Conservation (phyloP, 2,888 invertebrate genomes). For the Axea sp. region DNA sequence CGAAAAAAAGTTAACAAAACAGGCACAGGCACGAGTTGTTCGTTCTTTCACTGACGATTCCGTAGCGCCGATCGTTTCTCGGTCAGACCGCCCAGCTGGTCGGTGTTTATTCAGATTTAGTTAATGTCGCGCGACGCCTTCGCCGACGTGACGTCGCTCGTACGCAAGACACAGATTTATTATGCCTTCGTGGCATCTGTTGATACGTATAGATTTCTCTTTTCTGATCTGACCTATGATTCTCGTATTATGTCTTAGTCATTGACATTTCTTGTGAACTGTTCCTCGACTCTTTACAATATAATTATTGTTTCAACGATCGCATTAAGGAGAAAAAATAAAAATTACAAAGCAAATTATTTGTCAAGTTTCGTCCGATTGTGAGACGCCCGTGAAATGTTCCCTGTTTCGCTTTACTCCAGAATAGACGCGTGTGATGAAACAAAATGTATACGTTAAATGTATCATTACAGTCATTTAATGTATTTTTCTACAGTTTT, state of each 20-base stretch:
- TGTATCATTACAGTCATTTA: too few relatives aligned
- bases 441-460: too few relatives aligned
- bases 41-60: constrained; percentile 16
- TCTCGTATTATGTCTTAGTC: constrained; percentile 43
- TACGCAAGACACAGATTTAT: constrained; percentile 39
- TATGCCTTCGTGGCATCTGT: constrained; percentile 21
- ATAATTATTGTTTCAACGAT: constrained; percentile 44
- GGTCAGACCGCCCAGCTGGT: constrained; percentile 67
- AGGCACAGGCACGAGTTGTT: too few relatives aligned
- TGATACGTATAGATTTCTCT: constrained; percentile 44
- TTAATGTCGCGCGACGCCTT: constrained; percentile 69
- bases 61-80: constrained; percentile 59
- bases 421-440: too few relatives aligned
- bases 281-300: constrained; percentile 46
- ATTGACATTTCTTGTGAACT: constrained; percentile 53
- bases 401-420: too few relatives aligned
- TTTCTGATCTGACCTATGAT: constrained; percentile 50
- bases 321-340: too few relatives aligned
- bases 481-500: too few relatives aligned
- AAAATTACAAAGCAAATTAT: too few relatives aligned
- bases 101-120: constrained; percentile 76
- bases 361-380: too few relatives aligned
- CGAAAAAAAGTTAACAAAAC: too few relatives aligned
- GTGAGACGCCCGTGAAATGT: too few relatives aligned
- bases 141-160: constrained; percentile 66